Base-by-base conservation (phyloP, 2,888 invertebrate species). In the Leptopilina drosophilae region DNA sequence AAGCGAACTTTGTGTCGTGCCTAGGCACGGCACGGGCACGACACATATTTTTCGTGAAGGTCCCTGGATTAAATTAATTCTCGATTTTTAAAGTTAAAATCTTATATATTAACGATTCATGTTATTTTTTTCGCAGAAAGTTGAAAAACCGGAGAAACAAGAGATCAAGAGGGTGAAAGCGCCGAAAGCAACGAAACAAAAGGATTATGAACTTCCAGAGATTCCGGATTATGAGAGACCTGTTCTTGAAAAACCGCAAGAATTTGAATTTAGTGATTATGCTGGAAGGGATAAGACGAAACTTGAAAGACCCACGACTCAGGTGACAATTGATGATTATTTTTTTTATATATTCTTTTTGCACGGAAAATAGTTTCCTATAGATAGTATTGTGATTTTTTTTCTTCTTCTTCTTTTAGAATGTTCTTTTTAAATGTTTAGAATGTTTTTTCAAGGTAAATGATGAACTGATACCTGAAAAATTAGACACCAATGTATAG, bases 211-310 rank as follows among this genome's bases (percentile, higher is more conserved):
- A 40, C 87, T 92, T 76, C 92, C 91, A 11, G 91, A 92, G 79
- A 92, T 92, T 78, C 91, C 92, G 14, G 96, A 96, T 90, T 96
- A 96, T 88, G 96, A 96, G 53, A 94, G 87, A 20, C 49, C 84
- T 0, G 87, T 87, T 0, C 84, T 88, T 8, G 89, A 89, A 84
- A 92, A 91, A 80, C 90, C 91, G 2, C 88, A 86, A 80, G 91
- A 90, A 84, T 91, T 91, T 80, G 91, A 91, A 2, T 92, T 91
- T 49, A 86, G 88, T n/a, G 91, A 91, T 0, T 84, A 82, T 42
- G 84, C 82, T 9, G 82, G 84, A 4, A 90, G 92, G 0, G 92
- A 91, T 26, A 92, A 92, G 78, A 90, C 90, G 0, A 91, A 91
- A 80, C 86, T 92, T 20, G 91, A 91, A 0, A 87, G 92, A 78